Percentiles rank a stretch among this genome's conserved stretches.
Evolutionary conservation across 2,888 invertebrate species (phyloP).

Genomic region (Ceriagrion tenellum): DNA sequence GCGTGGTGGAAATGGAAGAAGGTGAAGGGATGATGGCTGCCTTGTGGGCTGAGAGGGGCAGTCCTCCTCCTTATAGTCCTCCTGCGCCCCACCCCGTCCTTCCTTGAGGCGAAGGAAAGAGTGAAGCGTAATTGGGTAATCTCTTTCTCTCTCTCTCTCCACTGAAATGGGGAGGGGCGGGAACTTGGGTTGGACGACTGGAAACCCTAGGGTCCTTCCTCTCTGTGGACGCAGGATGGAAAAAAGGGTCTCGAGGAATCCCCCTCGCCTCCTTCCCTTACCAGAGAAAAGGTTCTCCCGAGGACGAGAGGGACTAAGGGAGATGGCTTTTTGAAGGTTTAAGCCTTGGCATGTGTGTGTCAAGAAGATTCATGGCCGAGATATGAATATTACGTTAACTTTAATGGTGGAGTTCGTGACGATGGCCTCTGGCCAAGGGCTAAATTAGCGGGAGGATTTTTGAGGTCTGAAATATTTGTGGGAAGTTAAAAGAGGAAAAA

Average conservation of each 20-base stretch:
- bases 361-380: conserved; percentile 5
- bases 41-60: too few species aligned
- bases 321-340: background rate
- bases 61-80: too few species aligned
- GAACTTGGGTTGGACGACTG: background rate
- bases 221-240: background rate
- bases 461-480: background rate
- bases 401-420: background rate
- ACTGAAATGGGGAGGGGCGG: background rate
- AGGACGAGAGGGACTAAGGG: background rate
- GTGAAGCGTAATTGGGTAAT: conserved; percentile 17
- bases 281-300: background rate
- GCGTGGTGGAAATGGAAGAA: too few species aligned
- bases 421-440: background rate
- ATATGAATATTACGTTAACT: background rate
- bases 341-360: background rate
- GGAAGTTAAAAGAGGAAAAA: too few species aligned
- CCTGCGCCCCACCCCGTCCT: background rate
- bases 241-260: background rate
- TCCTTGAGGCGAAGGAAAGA: background rate
- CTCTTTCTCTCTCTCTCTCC: background rate
- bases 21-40: background rate
- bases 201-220: background rate
- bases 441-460: background rate
- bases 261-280: background rate